Evolutionary conservation across 92 coral and sea anemone genomes (phyloP), one percentile per base, ranked within the genome.

Genomic region (Epizoanthus scotinus): DNA sequence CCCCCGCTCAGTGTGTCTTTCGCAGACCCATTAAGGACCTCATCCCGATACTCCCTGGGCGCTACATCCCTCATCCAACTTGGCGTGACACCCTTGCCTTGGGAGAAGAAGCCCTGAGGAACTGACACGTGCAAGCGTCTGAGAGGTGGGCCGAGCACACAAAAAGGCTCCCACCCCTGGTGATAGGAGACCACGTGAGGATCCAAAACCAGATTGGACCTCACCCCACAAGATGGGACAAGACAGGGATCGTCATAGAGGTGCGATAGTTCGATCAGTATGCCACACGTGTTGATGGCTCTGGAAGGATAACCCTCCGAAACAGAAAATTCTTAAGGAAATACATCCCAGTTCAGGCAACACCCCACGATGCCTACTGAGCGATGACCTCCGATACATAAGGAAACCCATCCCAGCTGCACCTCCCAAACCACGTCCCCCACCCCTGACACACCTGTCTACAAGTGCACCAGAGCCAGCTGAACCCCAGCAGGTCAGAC

Each of bases 261-360:
- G 87, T 83, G 15, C 77, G 80, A 22, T 89, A 80, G 62, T 89
- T 64, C 49, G 92, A 89, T 77, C 87, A 89, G 31, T 89, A 89
- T 31, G 64, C 73, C 40, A 54, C 73, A 15, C 29, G 82, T n/a
- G 22, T 84, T 6, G 88, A 84, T 18, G 79, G 83, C 58, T 82
- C 86, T 0, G 90, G 91, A 78, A 79, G 88, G 63, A 55, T 82
- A 27, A 79, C 89, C 80, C 15, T 73, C 22, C 71, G 70, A 36
- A 89, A 85, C 80, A 67, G 83, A 5, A 84, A 84, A 54, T 84
- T 88, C 73, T 52, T 84, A 42, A 9, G 84, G 34, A 20, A 89
- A 55, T 74, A 85, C 57, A 6, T 82, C 0, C 87, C 89, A 0
- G 78, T 85, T 18, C 74, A 57, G 26, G 84, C 19, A 7, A 63